Base-by-base conservation (phyloP, 2,888 invertebrate genomes). In the Agrotis exclamationis region DNA sequence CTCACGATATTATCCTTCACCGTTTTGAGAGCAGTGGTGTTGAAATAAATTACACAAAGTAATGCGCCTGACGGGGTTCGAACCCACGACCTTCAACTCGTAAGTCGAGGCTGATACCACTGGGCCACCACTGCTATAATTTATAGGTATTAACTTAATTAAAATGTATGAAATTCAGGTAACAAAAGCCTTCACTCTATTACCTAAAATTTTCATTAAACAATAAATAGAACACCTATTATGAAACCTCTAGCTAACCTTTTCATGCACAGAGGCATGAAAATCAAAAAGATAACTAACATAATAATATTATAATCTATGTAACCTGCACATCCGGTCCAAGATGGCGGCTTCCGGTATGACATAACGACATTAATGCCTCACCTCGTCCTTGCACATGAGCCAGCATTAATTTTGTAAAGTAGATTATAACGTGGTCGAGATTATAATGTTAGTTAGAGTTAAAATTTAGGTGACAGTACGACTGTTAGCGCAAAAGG, bases 271-370 rank as follows among this genome's bases (percentile, higher is more conserved):
- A 24, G 18, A 24, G 1, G n/a, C 62, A 33, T 39, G 51, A 20
- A 45, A 18, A 28, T 7, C 20, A 48, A 18, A n/a, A 14, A 18
- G 14, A 5, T 9, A 20, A 47, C 3, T 45, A 1, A 53, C 18
- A 16, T 48, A 28, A 22, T 24, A 72, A n/a, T 11, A 50, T 50
- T 28, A 44, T 63, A 65, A 79, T 72, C 54, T 22, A 56, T 28
- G n/a, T 60, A 28, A 59, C 28, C 22, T 73, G 22, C 51, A 62
- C 47, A 57, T 73, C 79, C 75, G 72, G 18, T 44, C n/a, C 59
- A 79, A 72, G 56, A 79, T 71, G 73, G 76, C 64, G 64, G 60
- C 60, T 50, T 44, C 73, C 76, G 57, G 44, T 60, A 62, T 57
- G 11, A 50, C 11, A 4, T 64, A 60, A 73, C 73, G 16, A 58